phyloP scores from a whole-genome alignment of 1,140 invertebrate genomes.

The Drosophila azteca region DNA sequence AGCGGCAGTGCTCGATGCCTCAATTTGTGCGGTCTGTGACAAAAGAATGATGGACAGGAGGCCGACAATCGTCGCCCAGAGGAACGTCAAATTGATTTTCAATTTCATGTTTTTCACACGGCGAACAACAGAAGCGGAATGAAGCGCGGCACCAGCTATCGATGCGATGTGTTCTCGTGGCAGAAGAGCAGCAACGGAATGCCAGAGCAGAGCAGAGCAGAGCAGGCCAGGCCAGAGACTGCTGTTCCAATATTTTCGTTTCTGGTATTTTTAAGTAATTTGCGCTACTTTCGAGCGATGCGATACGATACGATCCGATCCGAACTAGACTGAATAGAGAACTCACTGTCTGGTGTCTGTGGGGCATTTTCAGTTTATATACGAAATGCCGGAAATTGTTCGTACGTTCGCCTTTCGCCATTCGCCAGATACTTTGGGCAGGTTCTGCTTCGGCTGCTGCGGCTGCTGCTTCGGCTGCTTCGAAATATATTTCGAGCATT shows the following conservation, averaged over 20 bases:
- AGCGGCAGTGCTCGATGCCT: slow-evolving; percentile 30
- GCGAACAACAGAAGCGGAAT: slow-evolving; percentile 30
- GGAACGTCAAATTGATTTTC: slow-evolving; percentile 69
- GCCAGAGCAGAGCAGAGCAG: too few species aligned
- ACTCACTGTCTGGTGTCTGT: slow-evolving; percentile 18
- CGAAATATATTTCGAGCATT: slow-evolving; percentile 56
- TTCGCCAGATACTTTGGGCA: slow-evolving; percentile 39
- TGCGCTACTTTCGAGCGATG: slow-evolving; percentile 57
- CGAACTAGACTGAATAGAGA: slow-evolving; percentile 34
- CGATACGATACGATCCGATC: slow-evolving; percentile 33
- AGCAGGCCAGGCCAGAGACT: slow-evolving; percentile 4
- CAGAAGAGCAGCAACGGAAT: too few species aligned
- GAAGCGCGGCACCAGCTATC: slow-evolving; percentile 9
- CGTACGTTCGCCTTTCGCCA: slow-evolving; percentile 41
- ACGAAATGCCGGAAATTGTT: slow-evolving; percentile 79
- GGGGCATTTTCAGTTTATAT: slow-evolving; percentile 68
- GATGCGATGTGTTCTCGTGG: too few species aligned
- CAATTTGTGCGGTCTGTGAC: slow-evolving; percentile 57
- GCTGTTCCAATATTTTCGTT: slow-evolving; percentile 56
- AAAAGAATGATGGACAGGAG: slow-evolving; percentile 68
- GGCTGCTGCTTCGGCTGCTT: slow-evolving; percentile 37
- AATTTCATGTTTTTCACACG: slow-evolving; percentile 69
- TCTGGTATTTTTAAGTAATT: slow-evolving; percentile 76
- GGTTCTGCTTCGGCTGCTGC: slow-evolving; percentile 6
- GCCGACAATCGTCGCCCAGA: slow-evolving; percentile 60